Conservation (phyloP, 2,797 vertebrate genomes). For the Sorex maritimensis region DNA sequence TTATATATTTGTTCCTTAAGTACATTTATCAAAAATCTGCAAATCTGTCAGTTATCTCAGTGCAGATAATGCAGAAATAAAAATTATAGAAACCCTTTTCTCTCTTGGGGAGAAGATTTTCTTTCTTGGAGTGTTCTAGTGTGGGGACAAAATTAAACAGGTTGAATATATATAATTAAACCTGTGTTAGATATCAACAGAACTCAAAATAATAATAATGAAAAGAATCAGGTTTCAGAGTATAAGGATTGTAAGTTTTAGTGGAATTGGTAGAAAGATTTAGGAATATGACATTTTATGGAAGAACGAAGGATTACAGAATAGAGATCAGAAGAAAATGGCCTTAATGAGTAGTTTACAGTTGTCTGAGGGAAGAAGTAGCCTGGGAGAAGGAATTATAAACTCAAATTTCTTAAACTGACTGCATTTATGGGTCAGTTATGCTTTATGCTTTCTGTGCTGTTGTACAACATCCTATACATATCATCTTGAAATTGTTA, state of each 20-base stretch:
- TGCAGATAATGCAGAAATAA: neutral
- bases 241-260: neutral
- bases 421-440: neutral
- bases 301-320: neutral
- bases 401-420: neutral
- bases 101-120: neutral
- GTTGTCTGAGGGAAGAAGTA: neutral
- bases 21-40: neutral
- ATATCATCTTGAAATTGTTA: neutral
- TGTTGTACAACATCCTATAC: neutral
- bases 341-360: fast-evolving
- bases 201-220: neutral
- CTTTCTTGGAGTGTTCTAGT: neutral
- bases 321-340: neutral
- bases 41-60: neutral
- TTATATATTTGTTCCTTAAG: neutral
- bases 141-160: neutral
- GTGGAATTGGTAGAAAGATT: neutral
- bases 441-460: too few species aligned
- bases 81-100: neutral
- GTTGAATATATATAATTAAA: neutral
- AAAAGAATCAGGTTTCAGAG: neutral
- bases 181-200: neutral
- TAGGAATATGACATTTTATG: neutral
- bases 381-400: neutral